These are phyloP conservation scores for Microcebus jonahi DNA, from an alignment of 2,113 vertebrate species.

Conservation along the genomic window DNA sequence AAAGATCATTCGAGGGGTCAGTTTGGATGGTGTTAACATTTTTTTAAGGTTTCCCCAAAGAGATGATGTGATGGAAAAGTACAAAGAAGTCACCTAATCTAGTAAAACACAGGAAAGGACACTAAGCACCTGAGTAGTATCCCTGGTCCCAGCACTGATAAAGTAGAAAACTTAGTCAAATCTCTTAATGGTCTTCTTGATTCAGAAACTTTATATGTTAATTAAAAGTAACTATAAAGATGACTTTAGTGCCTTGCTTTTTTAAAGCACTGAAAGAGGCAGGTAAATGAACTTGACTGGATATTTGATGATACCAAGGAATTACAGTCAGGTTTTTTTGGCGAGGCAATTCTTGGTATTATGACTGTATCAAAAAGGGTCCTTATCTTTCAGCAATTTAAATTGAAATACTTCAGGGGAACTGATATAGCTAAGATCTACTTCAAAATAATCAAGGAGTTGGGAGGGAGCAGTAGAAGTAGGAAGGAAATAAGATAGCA, in stretches of 20 bases:
- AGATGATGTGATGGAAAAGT: not conserved
- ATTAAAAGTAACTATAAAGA: slow-evolving; percentile 10
- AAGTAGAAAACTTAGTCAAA: not conserved
- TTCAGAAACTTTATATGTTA: not conserved
- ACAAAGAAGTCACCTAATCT: not conserved
- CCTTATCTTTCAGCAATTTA: not conserved
- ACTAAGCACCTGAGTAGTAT: not conserved
- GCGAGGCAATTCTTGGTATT: not conserved
- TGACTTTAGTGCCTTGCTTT: not conserved
- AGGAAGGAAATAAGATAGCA: not conserved
- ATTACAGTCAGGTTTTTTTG: not conserved
- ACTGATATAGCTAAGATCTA: not conserved
- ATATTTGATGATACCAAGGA: not conserved
- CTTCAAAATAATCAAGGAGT: not conserved
- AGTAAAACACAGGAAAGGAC: not conserved
- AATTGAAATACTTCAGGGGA: not conserved
- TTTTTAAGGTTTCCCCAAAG: not conserved
- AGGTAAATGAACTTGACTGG: not conserved
- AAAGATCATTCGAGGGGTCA: not conserved
- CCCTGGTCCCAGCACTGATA: not conserved
- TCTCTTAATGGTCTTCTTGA: not conserved
- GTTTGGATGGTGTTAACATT: not conserved
- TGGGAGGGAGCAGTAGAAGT: fast-evolving
- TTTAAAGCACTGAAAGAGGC: not conserved
- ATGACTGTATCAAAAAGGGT: not conserved